phyloP scores from a whole-genome alignment of 2,888 invertebrate species.

The Cylindroiulus punctatus region DNA sequence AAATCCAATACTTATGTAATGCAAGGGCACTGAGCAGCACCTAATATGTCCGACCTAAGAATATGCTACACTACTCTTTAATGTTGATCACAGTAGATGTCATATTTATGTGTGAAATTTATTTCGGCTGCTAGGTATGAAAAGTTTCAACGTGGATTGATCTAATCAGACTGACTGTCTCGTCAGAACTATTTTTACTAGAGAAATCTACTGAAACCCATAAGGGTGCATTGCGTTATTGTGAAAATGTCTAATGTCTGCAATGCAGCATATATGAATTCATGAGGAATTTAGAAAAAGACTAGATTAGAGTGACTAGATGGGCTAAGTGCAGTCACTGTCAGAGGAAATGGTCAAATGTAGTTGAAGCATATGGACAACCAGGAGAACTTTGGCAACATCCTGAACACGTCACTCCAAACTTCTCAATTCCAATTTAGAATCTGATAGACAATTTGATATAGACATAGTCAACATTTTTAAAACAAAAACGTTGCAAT shows the following conservation, averaged over 20 bases:
- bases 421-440: no score
- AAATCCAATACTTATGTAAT: neutral
- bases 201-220: neutral
- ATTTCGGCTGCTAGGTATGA: neutral
- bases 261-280: no score
- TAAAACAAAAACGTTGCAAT: neutral
- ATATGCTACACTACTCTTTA: neutral
- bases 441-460: no score
- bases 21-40: conserved; percentile 15
- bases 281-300: no score
- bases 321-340: neutral
- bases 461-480: neutral
- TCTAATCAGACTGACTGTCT: neutral
- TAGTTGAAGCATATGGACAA: no score
- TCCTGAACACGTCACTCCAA: no score
- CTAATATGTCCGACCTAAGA: conserved; percentile 1
- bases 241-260: no score
- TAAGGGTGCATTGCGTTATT: no score
- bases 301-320: conserved; percentile 6
- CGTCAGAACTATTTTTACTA: neutral
- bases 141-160: neutral
- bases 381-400: no score
- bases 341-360: no score
- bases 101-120: neutral
- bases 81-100: conserved; percentile 5